Conservation (phyloP, 2,888 invertebrate species). For the Eustalomyia histrio region DNA sequence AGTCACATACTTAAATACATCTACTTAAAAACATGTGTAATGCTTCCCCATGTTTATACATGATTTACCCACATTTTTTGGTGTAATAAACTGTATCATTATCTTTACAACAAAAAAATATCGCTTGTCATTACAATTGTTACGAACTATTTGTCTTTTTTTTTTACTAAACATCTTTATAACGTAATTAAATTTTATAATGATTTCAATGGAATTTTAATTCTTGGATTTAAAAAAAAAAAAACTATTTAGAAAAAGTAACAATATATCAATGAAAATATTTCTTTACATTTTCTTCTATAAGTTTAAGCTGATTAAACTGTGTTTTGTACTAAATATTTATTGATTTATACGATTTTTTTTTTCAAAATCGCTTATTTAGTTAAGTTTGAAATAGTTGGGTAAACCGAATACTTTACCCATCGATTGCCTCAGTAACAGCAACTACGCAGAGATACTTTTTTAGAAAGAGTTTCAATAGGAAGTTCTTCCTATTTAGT, state of each 20-base stretch:
- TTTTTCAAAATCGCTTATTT: constrained; percentile 14
- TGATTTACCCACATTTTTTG: not conserved
- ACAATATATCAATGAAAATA: constrained; percentile 9
- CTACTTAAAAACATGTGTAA: not conserved
- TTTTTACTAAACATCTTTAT: constrained; percentile 10
- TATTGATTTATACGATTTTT: not conserved
- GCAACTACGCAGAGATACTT: too few species aligned
- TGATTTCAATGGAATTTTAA: not conserved
- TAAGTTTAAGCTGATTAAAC: constrained; percentile 19
- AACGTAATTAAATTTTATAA: not conserved
- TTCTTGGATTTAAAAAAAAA: not conserved
- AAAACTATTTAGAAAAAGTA: not conserved
- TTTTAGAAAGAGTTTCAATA: too few species aligned
- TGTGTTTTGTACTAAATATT: not conserved
- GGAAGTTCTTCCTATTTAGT: too few species aligned
- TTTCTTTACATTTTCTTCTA: not conserved
- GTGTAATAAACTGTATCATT: constrained; percentile 2
- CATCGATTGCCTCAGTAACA: too few species aligned
- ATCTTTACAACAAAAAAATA: not conserved
- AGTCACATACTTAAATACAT: constrained; percentile 31
- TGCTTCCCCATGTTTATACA: not conserved
- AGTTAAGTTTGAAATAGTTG: not conserved
- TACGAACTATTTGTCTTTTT: constrained; percentile 19
- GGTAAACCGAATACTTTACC: too few species aligned
- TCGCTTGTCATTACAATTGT: constrained; percentile 15